Percentiles rank a stretch among this genome's conserved stretches.
Evolutionary conservation across 2,888 invertebrate genomes (phyloP).

Genomic region (Ormyrus pomaceus): DNA sequence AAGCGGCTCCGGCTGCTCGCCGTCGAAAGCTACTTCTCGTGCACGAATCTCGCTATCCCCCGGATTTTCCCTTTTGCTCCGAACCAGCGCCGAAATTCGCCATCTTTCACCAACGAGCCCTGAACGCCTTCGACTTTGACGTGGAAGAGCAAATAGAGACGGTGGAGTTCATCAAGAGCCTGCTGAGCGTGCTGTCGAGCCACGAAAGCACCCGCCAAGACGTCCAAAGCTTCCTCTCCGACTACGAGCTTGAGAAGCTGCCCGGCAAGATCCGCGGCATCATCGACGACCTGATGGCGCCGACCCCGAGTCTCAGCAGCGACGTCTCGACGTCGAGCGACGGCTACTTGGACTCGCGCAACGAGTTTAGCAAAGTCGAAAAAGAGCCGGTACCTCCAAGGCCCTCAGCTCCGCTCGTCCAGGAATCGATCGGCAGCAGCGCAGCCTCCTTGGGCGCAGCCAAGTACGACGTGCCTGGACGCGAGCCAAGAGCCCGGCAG

Average conservation of each 20-base stretch:
- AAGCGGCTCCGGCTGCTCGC: constrained; percentile 19
- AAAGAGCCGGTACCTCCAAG: background rate
- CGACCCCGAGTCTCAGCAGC: constrained; percentile 37
- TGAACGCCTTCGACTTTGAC: constrained; percentile 39
- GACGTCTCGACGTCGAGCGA: constrained; percentile 50
- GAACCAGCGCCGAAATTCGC: constrained; percentile 30
- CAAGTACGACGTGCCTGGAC: constrained; percentile 77
- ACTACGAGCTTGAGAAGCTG: constrained; percentile 58
- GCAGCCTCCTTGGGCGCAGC: constrained; percentile 76
- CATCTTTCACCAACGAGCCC: constrained; percentile 38
- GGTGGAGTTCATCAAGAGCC: constrained; percentile 53
- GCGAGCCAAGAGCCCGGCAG: constrained; percentile 64
- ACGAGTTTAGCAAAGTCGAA: constrained; percentile 24
- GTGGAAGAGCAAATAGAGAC: constrained; percentile 28
- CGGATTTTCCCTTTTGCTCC: constrained; percentile 8
- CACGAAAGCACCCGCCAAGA: constrained; percentile 58
- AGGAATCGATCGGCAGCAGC: constrained; percentile 79
- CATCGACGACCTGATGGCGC: constrained; percentile 59
- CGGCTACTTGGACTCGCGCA: constrained; percentile 29
- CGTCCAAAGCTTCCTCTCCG: constrained; percentile 56
- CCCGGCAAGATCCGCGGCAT: constrained; percentile 58
- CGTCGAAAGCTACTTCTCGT: background rate
- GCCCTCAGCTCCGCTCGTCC: constrained; percentile 56
- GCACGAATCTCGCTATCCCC: constrained; percentile 10
- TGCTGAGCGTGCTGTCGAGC: constrained; percentile 56